A percentile compares a stretch with the other conserved stretches of the same genome.
phyloP scores from a whole-genome alignment of 1,140 invertebrate genomes.

The Telenomus remus region DNA sequence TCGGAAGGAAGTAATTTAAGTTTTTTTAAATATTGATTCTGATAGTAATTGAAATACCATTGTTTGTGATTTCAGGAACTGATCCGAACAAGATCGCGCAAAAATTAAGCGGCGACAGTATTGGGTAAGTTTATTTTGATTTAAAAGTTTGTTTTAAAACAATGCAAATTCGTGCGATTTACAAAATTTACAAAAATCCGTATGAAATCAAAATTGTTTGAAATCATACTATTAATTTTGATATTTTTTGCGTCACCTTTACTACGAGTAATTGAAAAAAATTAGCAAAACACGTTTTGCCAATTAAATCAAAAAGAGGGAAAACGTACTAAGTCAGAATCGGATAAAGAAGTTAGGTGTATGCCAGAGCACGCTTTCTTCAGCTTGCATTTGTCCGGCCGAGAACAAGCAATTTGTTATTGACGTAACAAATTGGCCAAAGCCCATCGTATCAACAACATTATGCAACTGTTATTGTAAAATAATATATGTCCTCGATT shows the following conservation, averaged over 20 bases:
- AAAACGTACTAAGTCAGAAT: not conserved
- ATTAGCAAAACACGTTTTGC: too few relatives aligned
- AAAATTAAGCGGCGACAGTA: constrained; percentile 78
- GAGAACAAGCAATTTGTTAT: constrained; percentile 23
- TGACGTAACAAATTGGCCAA: constrained; percentile 22
- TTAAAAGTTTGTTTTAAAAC: too few relatives aligned
- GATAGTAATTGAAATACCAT: too few relatives aligned
- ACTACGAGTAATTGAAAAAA: too few relatives aligned
- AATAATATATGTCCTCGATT: constrained; percentile 41
- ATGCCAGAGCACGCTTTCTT: constrained; percentile 9
- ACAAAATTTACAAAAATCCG: too few relatives aligned
- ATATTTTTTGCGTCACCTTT: too few relatives aligned
- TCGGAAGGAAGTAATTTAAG: too few relatives aligned
- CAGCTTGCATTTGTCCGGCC: constrained; percentile 11
- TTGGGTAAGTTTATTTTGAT: constrained; percentile 74
- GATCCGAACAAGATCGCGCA: constrained; percentile 79
- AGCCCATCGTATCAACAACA: constrained; percentile 26
- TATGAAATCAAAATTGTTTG: too few relatives aligned
- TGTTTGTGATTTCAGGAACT: constrained; percentile 74
- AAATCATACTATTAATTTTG: too few relatives aligned
- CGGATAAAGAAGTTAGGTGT: not conserved
- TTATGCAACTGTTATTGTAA: constrained; percentile 48
- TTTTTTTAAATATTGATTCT: too few relatives aligned
- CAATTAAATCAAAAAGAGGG: too few relatives aligned
- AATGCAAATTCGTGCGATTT: too few relatives aligned